phyloP scores from a whole-genome alignment of 2,888 invertebrate species.

The Mimas tiliae region DNA sequence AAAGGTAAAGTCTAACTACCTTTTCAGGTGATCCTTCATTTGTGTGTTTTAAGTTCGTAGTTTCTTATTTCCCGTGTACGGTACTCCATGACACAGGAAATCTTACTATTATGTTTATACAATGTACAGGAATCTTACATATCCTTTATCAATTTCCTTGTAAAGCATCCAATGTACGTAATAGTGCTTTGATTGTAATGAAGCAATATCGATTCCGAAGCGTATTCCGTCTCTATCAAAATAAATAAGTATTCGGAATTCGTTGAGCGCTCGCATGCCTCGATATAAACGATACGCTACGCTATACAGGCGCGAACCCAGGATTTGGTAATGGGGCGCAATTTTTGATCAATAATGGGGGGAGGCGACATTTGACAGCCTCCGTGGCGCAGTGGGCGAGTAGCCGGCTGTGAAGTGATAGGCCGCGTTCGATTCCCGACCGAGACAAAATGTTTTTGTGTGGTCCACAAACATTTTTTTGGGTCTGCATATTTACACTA shows the following conservation, averaged over 20 bases:
- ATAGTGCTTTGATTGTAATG: constrained; percentile 14
- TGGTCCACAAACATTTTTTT: no score
- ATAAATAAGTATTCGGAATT: constrained; percentile 3
- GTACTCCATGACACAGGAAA: no score
- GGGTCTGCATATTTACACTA: no score
- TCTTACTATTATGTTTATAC: neutral
- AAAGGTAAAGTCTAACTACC: no score
- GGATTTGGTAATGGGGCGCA: neutral
- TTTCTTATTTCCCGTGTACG: no score
- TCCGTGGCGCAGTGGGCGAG: no score
- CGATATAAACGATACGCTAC: neutral
- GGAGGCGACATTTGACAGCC: neutral
- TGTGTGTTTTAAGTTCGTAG: neutral
- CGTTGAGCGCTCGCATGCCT: neutral
- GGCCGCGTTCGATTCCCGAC: no score
- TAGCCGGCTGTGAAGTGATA: no score
- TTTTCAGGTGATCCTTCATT: no score
- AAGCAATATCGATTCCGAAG: constrained; percentile 1
- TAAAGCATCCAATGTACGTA: neutral
- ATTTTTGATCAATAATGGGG: neutral
- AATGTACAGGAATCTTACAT: neutral
- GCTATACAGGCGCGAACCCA: neutral
- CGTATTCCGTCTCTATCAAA: neutral
- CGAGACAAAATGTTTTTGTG: no score
- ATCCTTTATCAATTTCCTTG: neutral